Evolutionary conservation across 2,113 vertebrate species (phyloP).

Genomic region (Junco hyemalis): DNA sequence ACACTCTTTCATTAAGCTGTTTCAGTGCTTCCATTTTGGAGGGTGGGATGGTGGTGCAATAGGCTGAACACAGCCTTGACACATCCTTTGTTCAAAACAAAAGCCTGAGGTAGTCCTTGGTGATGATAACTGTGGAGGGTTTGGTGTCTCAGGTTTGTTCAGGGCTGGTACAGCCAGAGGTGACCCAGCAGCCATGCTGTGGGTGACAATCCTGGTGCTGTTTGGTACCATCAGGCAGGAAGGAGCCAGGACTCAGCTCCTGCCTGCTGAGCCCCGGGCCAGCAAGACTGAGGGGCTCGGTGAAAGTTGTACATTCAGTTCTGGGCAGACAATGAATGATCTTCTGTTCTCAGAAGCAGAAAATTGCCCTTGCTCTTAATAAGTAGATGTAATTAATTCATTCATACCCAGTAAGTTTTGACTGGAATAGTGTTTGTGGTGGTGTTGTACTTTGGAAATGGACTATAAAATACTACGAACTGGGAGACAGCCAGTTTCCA

Average conservation of each 20-base stretch:
- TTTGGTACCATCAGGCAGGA: background rate
- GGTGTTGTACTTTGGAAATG: background rate
- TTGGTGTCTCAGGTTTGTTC: background rate
- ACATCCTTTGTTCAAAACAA: background rate
- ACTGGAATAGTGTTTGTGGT: background rate
- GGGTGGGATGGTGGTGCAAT: rapidly evolving
- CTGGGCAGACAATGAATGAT: background rate
- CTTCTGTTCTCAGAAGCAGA: background rate
- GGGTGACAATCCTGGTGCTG: background rate
- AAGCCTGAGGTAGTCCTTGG: background rate
- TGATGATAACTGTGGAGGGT: background rate
- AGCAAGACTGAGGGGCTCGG: background rate
- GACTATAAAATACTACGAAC: background rate
- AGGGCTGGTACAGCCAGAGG: background rate
- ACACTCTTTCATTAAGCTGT: background rate
- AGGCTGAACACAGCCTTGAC: background rate
- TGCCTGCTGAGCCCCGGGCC: background rate
- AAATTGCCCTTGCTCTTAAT: background rate
- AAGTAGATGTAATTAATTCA: background rate
- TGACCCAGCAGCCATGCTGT: background rate
- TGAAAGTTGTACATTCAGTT: background rate
- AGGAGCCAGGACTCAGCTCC: background rate
- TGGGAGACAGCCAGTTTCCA: background rate
- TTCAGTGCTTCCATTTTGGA: background rate
- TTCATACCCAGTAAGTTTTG: background rate